Conservation (phyloP, 2,888 invertebrate species). For the Ernsta delagoae region DNA sequence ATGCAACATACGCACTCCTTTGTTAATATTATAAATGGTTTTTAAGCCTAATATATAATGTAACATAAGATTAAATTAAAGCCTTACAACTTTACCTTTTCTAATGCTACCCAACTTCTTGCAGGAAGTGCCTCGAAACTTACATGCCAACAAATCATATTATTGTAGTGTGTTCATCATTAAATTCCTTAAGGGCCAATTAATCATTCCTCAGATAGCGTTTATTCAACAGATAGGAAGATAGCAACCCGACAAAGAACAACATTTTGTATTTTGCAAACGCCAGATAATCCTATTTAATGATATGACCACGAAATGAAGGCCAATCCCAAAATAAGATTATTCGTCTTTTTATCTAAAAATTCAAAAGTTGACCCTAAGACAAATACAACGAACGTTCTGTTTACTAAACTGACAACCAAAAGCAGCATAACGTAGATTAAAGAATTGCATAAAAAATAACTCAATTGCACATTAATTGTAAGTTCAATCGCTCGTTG, state of each 20-base stretch:
- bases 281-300: too few species aligned
- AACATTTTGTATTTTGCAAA: too few species aligned
- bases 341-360: too few species aligned
- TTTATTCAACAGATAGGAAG: too few species aligned
- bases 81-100: not conserved
- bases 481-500: not conserved
- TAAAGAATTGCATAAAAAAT: too few species aligned
- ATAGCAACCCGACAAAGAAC: too few species aligned
- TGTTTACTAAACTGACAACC: not conserved
- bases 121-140: not conserved
- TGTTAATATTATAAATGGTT: not conserved
- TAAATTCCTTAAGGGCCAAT: too few species aligned
- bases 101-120: not conserved
- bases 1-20: constrained; percentile 9
- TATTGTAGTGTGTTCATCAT: not conserved
- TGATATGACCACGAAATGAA: too few species aligned
- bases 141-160: not conserved
- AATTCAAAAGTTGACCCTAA: not conserved
- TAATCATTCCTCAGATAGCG: too few species aligned
- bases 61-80: not conserved
- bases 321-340: too few species aligned
- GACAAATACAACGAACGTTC: not conserved
- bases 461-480: too few species aligned
- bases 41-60: not conserved
- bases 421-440: not conserved